phyloP scores from a whole-genome alignment of 2,888 invertebrate species.

The Pantelozetes paolii region DNA sequence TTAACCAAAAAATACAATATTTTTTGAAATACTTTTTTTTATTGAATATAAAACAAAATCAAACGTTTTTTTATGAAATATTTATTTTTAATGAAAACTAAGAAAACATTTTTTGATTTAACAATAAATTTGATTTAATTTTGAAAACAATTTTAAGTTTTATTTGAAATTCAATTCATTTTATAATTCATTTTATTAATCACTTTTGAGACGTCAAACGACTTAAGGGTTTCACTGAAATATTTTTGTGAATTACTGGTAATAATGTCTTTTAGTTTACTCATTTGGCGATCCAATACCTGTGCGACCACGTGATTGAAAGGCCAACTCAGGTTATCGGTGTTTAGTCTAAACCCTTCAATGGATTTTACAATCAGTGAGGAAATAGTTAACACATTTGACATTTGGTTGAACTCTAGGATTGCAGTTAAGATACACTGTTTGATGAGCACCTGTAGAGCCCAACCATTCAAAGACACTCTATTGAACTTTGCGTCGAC shows the following conservation, averaged over 20 bases:
- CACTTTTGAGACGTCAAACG: slow-evolving; percentile 65
- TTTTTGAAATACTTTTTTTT: too few species aligned
- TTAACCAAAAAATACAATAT: too few species aligned
- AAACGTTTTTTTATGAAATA: too few species aligned
- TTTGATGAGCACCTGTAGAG: not conserved
- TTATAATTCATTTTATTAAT: slow-evolving; percentile 71
- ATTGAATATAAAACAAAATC: too few species aligned
- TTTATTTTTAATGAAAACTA: too few species aligned
- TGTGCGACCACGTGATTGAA: not conserved
- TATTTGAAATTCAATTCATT: too few species aligned
- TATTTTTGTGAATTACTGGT: not conserved
- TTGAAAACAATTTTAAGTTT: too few species aligned
- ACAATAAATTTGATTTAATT: too few species aligned
- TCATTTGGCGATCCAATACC: not conserved
- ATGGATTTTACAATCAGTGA: not conserved
- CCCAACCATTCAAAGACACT: not conserved
- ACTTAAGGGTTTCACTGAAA: not conserved
- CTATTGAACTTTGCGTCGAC: not conserved
- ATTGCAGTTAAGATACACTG: not conserved
- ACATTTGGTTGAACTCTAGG: not conserved
- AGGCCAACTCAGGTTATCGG: not conserved
- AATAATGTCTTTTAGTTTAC: not conserved
- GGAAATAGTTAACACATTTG: not conserved
- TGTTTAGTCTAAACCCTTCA: not conserved
- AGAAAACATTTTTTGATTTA: too few species aligned